Base-by-base conservation (phyloP, 1,140 invertebrate genomes). In the Tetranychus cinnabarinus region DNA sequence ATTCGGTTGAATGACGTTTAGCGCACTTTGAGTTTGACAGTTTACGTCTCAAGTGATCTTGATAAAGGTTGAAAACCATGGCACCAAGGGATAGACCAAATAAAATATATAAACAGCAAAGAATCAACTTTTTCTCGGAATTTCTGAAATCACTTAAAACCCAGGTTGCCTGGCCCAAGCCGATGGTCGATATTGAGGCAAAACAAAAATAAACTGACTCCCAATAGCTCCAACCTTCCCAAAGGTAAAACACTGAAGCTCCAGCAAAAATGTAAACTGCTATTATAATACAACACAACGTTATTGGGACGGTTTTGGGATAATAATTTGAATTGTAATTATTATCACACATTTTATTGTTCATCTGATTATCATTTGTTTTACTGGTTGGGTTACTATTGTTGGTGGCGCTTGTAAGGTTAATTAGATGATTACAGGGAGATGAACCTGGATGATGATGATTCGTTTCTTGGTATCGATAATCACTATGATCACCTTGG, bases 21-120 rank as follows among this genome's bases (percentile, higher is more conserved):
- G 23, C 23, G 23, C 23, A 23, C 23, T 23, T 23, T 23, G 23
- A 23, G 23, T 23, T 23, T 23, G 39, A 6, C 39, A 42, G 10
- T 10, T 42, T 42, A 6, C 39, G 39, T 1, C 10, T 42, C 5
- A 42, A 6, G 39, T 42, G 39, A 42, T 91, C 86, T 72, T 93
- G 88, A 62, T 93, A 81, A 39, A 93, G 76, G 70, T 85, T 88
- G 69, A 90, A 92, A 59, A 86, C 86, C 86, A 90, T 92, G 1
- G 88, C 87, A 65, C 93, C 82, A 39, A 93, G 73, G 13, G 89
- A 84, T 37, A 93, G 77, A 34, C 89, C 89, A 64, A 92, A 77
- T 45, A 92, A 77, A 45, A 93, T 71, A 71, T 91, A 93, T 1
- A 86, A 75, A 69, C 86, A 87, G 71, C 85, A 87, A 12, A 83